Evolutionary conservation across 2,888 invertebrate species (phyloP).

Genomic region (Diogma glabrata): DNA sequence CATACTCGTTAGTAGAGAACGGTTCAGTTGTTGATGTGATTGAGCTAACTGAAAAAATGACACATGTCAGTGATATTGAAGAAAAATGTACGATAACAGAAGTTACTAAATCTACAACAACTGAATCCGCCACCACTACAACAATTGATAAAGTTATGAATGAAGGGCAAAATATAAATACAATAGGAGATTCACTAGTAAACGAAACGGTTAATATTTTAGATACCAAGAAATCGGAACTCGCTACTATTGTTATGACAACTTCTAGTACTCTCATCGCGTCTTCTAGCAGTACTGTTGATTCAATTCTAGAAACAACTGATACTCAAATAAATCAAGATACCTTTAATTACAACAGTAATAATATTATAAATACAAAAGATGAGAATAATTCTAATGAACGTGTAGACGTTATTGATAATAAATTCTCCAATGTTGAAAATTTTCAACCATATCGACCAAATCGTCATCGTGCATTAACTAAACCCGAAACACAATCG

Average conservation of each 20-base stretch:
- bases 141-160: no score
- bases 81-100: not conserved
- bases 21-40: slow-evolving; percentile 8
- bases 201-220: not conserved
- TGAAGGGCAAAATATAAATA: no score
- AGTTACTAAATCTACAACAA: not conserved
- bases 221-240: no score
- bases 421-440: slow-evolving; percentile 33
- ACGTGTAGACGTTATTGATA: slow-evolving; percentile 15
- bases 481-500: slow-evolving; percentile 35
- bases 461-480: slow-evolving; percentile 34
- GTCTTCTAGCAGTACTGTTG: not conserved
- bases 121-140: not conserved
- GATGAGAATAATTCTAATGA: no score
- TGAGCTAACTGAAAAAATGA: not conserved
- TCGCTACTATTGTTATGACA: no score
- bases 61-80: not conserved
- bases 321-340: no score
- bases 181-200: no score
- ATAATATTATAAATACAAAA: no score
- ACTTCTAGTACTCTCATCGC: not conserved
- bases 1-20: slow-evolving; percentile 4
- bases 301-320: not conserved
- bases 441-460: slow-evolving; percentile 35
- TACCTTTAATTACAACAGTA: not conserved